Evolutionary conservation across 2,113 vertebrate species (phyloP).

Genomic region (Corapipo altera): DNA sequence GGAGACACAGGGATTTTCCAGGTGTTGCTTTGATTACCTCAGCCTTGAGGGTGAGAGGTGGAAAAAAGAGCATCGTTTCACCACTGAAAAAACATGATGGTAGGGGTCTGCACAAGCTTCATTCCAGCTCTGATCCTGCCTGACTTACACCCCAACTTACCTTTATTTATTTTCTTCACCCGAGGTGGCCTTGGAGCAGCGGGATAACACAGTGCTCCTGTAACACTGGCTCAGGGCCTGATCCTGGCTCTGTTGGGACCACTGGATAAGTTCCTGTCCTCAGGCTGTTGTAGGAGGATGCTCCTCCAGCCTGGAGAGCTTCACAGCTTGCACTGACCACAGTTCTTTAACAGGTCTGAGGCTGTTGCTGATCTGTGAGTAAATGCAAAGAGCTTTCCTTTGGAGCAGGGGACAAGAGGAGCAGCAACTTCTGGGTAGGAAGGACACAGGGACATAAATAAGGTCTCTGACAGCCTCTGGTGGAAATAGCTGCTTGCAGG

Average conservation of each 20-base stretch:
- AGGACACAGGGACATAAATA: neutral
- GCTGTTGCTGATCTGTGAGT: neutral
- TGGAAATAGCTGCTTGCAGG: neutral
- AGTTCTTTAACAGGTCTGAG: neutral
- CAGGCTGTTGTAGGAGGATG: neutral
- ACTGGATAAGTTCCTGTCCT: neutral
- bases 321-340: neutral
- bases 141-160: neutral
- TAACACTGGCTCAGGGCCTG: neutral
- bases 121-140: neutral
- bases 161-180: neutral
- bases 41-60: neutral
- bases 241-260: neutral
- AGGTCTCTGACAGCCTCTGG: neutral
- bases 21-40: neutral
- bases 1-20: neutral
- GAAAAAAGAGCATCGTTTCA: neutral
- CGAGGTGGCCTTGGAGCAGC: neutral
- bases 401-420: neutral
- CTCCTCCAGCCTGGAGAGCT: neutral
- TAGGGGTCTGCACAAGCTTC: neutral
- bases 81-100: neutral
- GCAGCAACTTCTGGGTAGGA: fast-evolving
- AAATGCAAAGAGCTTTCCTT: neutral
- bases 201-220: neutral